Base-by-base conservation (phyloP, 2,888 invertebrate genomes). In the Ommatoiulus sabulosus region DNA sequence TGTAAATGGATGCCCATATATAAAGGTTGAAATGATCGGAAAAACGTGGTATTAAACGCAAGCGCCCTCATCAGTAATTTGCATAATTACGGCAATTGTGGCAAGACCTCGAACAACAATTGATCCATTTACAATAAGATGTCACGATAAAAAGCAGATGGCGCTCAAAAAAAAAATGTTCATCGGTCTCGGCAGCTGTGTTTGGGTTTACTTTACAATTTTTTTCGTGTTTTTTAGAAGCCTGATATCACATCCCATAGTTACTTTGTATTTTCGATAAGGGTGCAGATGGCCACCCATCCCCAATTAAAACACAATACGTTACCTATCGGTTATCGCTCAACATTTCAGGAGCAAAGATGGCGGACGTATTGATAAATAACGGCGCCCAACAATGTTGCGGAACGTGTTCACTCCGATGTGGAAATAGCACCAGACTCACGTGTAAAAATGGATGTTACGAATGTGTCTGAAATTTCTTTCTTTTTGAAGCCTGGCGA, bases 91-190 rank as follows among this genome's bases (percentile, higher is more conserved):
- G 2, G 72, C 24, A 72, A 72, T 72, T 24, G 72, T 72, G 24
- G 72, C 24, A 0, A 57, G 57, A n/a, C 57, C 57, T 57, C 12
- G 12, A 57, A 24, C 24, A 72, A 72, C 24, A 72, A 72, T 72
- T 72, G 72, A 72, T 72, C 20, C 20, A 72, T 24, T 24, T 72
- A 72, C 72, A 72, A 72, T 72, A 72, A 72, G 72, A 72, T 72
- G 24, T 72, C 72, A 20, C 24, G 72, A 72, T 72, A 24, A 24
- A 72, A 72, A 72, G 24, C 72, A 72, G 72, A 72, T 72, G 72
- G 72, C 10, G 24, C 72, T 24, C 12, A 48, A 24, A 72, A 72
- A 72, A n/a, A 57, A 72, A 72, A n/a, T 57, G n/a, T 57, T 57
- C n/a, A n/a, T 57, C 52, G 57, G n/a, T n/a, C 17, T 5, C 57